Base-by-base conservation (phyloP, 2,797 vertebrate genomes). In the Pteropus rufus region DNA sequence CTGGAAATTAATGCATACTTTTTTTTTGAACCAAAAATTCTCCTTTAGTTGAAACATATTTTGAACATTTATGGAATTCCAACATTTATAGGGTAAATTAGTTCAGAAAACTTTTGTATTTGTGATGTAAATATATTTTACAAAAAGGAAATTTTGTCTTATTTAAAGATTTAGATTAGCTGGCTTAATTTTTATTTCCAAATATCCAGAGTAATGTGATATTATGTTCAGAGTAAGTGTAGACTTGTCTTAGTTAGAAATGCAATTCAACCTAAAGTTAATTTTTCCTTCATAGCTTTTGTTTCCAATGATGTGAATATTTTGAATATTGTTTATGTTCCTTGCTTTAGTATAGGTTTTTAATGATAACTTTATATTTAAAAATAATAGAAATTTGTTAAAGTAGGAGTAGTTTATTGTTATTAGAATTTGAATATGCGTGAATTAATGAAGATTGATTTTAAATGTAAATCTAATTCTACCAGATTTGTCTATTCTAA, bases 151-250 rank as follows among this genome's bases (percentile, higher is more conserved):
- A 65, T 70, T 92, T 95, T 94, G 4, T 85, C 31, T 89, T 84
- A 16, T 52, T 85, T 89, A 93, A 92, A 93, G 5, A 88, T 73
- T 85, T 58, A 92, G 15, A 67, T 82, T 29, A 88, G 1, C 41
- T 88, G 9, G 4, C 56, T 76, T 87, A 83, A 81, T 73, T 96
- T 95, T 75, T 41, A 81, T 70, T 93, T 76, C 16, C 5, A 87
- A 75, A 60, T 83, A 65, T 6, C 67, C 65, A 41, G 36, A 11
- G 10, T 75, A 41, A 84, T 36, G 4, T 49, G 2, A 56, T 76
- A 69, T 46, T 80, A 24, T 67, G 2, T 54, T 91, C 29, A 86
- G 11, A 92, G 0, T 81, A 91, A 91, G 14, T 56, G 1, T 77
- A 90, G 10, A 92, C 2, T 70, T 91, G 12, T 56, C 46, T 88